These are phyloP conservation scores for Elephas maximus DNA, from an alignment of 2,113 vertebrate genomes.

Conservation along the genomic window DNA sequence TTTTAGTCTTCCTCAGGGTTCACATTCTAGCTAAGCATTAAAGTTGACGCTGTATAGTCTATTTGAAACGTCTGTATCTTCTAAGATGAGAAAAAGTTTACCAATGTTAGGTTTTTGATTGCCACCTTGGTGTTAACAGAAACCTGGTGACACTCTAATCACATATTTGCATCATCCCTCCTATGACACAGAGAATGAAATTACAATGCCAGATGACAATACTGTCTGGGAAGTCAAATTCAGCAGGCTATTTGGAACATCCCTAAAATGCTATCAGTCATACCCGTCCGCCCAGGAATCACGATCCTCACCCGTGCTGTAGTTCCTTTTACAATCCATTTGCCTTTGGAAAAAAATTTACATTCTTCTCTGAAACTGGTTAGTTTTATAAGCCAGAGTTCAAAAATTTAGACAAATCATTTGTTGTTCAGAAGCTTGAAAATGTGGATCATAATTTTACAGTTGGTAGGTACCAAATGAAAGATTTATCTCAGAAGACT, in stretches of 20 bases:
- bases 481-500: conserved; percentile 39
- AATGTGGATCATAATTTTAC: conserved; percentile 9
- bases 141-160: conserved; percentile 16
- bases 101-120: conserved; percentile 41
- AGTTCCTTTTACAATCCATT: conserved; percentile 16
- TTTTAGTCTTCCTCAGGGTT: conserved; percentile 56
- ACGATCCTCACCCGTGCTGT: not conserved
- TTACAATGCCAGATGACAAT: not conserved
- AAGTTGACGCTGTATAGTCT: not conserved
- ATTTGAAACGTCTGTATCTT: conserved; percentile 70
- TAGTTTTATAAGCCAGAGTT: conserved; percentile 50
- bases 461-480: conserved; percentile 34
- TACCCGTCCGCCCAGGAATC: not conserved
- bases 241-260: not conserved
- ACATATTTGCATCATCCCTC: conserved; percentile 48
- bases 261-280: not conserved
- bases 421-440: conserved; percentile 23
- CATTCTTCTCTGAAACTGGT: conserved; percentile 40
- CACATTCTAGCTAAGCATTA: conserved; percentile 53
- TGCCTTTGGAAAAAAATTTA: conserved; percentile 50
- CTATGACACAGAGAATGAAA: not conserved
- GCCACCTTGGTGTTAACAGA: conserved; percentile 24
- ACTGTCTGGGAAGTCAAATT: not conserved
- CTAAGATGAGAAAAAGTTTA: conserved; percentile 76
- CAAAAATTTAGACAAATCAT: conserved; percentile 58